phyloP scores from a whole-genome alignment of 2,797 vertebrate species.

The Malurus splendens region DNA sequence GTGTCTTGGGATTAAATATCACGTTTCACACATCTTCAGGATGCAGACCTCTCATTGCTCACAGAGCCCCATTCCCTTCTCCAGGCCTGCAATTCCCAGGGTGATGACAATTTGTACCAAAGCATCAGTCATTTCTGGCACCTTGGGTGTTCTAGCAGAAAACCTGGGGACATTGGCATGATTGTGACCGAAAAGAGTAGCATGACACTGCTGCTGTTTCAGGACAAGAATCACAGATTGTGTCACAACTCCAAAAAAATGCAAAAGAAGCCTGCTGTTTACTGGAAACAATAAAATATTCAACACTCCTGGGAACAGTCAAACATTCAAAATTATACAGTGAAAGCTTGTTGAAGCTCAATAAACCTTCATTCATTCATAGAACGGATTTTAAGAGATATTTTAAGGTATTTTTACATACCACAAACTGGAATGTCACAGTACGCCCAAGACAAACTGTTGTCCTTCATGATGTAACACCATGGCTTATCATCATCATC shows the following conservation, averaged over 20 bases:
- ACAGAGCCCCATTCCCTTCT: background rate
- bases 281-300: background rate
- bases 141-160: background rate
- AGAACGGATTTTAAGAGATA: background rate
- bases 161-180: background rate
- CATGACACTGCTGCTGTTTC: background rate
- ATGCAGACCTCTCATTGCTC: background rate
- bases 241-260: background rate
- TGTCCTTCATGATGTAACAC: slow-evolving; percentile 85
- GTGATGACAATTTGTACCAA: background rate
- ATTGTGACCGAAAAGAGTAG: background rate
- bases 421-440: slow-evolving; percentile 78
- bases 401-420: slow-evolving; percentile 3
- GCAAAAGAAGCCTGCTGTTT: background rate
- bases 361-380: background rate
- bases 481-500: slow-evolving; percentile 86
- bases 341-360: background rate
- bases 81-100: background rate
- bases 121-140: background rate
- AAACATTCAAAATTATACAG: background rate
- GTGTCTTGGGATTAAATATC: background rate
- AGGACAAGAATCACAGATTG: background rate
- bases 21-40: background rate
- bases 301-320: background rate
- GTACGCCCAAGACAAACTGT: slow-evolving; percentile 88